Evolutionary conservation across 2,113 vertebrate genomes (phyloP).

Genomic region (Corythornis cristatus): DNA sequence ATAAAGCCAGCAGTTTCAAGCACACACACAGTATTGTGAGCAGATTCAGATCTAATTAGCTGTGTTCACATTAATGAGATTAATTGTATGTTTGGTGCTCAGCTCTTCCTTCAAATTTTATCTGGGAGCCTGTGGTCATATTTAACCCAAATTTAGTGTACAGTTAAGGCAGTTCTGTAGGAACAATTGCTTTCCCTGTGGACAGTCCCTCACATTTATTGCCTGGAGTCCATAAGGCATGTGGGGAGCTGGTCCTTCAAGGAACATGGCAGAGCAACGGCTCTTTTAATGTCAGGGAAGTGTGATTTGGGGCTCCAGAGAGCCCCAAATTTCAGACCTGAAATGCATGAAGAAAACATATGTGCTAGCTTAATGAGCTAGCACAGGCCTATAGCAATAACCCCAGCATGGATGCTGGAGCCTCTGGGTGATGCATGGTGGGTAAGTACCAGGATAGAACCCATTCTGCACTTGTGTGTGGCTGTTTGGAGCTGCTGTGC

Average conservation of each 20-base stretch:
- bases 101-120: slow-evolving; percentile 50
- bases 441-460: neutral
- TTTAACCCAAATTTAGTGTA: slow-evolving; percentile 57
- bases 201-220: neutral
- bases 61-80: slow-evolving; percentile 58
- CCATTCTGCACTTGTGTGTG: rapidly evolving
- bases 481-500: neutral
- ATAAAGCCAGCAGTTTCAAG: slow-evolving; percentile 41
- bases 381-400: neutral
- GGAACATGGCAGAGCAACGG: rapidly evolving
- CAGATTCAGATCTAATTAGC: slow-evolving; percentile 68
- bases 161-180: neutral
- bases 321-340: too few relatives aligned
- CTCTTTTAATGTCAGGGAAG: neutral
- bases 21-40: neutral
- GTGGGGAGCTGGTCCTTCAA: neutral
- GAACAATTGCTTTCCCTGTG: neutral
- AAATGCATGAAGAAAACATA: neutral
- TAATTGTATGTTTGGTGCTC: slow-evolving; percentile 54
- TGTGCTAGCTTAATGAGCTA: neutral
- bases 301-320: neutral
- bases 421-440: neutral
- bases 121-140: slow-evolving; percentile 45
- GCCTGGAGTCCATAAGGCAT: rapidly evolving
- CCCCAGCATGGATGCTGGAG: neutral